A percentile compares a stretch with the other conserved stretches of the same genome.
Evolutionary conservation across 2,797 vertebrate genomes (phyloP).

Genomic region (Phrynocephalus guinanensis): DNA sequence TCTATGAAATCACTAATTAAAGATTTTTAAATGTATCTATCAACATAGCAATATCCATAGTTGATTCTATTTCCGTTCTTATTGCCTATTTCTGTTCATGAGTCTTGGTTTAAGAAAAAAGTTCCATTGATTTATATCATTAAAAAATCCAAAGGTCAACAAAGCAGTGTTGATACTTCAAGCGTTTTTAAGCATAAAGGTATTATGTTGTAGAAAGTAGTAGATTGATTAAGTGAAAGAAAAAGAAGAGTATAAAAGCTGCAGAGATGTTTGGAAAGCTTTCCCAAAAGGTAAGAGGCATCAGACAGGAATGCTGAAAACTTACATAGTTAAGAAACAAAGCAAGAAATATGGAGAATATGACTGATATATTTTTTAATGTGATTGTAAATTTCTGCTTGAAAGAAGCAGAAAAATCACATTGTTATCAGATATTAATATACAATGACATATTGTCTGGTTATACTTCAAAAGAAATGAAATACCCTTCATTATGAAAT

Average conservation of each 20-base stretch:
- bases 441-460: background rate
- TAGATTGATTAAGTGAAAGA: background rate
- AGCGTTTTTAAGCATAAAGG: background rate
- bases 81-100: background rate
- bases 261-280: background rate
- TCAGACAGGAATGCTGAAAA: background rate
- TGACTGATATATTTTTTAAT: background rate
- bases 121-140: background rate
- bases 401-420: background rate
- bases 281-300: background rate
- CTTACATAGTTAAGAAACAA: conserved; percentile 36
- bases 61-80: background rate
- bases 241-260: background rate
- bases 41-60: background rate
- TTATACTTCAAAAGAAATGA: background rate
- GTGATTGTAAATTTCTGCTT: background rate
- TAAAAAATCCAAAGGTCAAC: background rate
- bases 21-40: background rate
- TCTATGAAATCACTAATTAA: background rate
- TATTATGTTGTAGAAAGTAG: background rate
- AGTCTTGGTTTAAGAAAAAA: background rate
- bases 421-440: conserved; percentile 10
- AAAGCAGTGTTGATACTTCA: background rate
- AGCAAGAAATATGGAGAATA: conserved; percentile 23
- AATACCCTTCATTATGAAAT: background rate